A percentile compares a stretch with the other conserved stretches of the same genome.
Evolutionary conservation across 1,140 invertebrate species (phyloP).

Genomic region (Patella vulgata): DNA sequence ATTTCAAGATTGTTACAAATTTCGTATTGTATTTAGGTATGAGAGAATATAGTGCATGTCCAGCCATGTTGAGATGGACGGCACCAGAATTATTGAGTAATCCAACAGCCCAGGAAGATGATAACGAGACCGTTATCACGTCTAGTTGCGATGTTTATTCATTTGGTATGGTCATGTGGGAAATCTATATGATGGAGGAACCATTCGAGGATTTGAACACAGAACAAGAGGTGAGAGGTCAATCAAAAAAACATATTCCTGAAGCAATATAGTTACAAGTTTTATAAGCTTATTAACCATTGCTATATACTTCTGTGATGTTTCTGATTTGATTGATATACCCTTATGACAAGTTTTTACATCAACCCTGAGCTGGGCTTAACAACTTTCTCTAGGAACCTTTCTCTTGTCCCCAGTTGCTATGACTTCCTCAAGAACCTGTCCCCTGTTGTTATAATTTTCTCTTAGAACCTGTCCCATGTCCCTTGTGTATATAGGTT

Average conservation of each 20-base stretch:
- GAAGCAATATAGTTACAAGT: not conserved
- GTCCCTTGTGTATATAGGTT: too few relatives aligned
- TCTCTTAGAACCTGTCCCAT: too few relatives aligned
- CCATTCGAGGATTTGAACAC: constrained; percentile 58
- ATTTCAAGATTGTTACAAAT: too few relatives aligned
- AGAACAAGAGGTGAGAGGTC: constrained; percentile 54
- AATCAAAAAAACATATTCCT: not conserved
- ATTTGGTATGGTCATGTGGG: constrained; percentile 95
- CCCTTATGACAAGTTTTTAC: not conserved
- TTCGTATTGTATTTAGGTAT: constrained; percentile 56
- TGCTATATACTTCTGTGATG: not conserved
- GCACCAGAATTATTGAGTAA: constrained; percentile 57
- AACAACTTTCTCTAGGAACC: not conserved
- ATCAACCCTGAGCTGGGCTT: not conserved
- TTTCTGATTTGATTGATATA: not conserved
- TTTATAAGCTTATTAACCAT: not conserved
- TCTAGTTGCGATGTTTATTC: constrained; percentile 93
- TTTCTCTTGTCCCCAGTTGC: not conserved
- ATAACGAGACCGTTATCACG: constrained; percentile 72
- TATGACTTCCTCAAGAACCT: too few relatives aligned
- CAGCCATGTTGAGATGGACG: constrained; percentile 58
- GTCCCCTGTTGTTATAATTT: too few relatives aligned
- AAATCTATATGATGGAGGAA: constrained; percentile 85
- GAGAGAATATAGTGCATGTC: constrained; percentile 56
- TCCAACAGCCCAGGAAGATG: constrained; percentile 44